Evolutionary conservation across 2,888 invertebrate genomes (phyloP).

Genomic region (Tiphia femorata): DNA sequence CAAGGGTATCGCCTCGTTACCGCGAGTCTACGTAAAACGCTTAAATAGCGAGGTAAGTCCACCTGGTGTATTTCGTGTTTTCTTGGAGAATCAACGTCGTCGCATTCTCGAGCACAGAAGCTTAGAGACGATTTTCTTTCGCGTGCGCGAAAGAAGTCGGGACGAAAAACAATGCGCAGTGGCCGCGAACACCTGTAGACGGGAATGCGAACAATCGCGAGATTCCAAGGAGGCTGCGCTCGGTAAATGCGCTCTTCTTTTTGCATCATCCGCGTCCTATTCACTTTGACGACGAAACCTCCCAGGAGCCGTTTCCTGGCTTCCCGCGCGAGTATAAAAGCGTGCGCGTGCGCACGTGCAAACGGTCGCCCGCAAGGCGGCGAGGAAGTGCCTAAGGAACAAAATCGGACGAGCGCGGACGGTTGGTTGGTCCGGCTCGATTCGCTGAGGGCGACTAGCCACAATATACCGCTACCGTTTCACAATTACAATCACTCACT

Average conservation of each 20-base stretch:
- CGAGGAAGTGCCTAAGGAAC: constrained; percentile 19
- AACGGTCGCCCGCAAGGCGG: not conserved
- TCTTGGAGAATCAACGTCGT: too few species aligned
- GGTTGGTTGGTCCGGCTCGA: not conserved
- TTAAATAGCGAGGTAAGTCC: too few species aligned
- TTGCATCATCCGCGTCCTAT: too few species aligned
- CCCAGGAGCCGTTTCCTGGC: constrained; percentile 2
- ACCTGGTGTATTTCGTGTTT: too few species aligned
- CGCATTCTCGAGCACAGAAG: too few species aligned
- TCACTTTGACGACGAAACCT: constrained; percentile 7
- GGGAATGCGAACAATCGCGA: constrained; percentile 6
- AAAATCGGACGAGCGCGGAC: not conserved
- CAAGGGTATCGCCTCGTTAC: too few species aligned
- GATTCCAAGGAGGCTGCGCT: constrained; percentile 3
- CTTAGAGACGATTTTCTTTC: not conserved
- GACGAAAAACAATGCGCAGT: constrained; percentile 11
- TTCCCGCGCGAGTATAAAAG: constrained; percentile 10
- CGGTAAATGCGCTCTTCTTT: constrained; percentile 9
- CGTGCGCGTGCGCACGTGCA: not conserved
- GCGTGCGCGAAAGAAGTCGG: constrained; percentile 2
- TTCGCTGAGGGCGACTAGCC: constrained; percentile 28
- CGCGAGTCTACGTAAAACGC: too few species aligned
- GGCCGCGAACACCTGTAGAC: constrained; percentile 3
- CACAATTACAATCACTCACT: constrained; percentile 58
- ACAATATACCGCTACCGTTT: constrained; percentile 50